These are phyloP conservation scores for Caenorhabditis sp. DNA, from an alignment of 2,888 invertebrate species.

Conservation along the genomic window DNA sequence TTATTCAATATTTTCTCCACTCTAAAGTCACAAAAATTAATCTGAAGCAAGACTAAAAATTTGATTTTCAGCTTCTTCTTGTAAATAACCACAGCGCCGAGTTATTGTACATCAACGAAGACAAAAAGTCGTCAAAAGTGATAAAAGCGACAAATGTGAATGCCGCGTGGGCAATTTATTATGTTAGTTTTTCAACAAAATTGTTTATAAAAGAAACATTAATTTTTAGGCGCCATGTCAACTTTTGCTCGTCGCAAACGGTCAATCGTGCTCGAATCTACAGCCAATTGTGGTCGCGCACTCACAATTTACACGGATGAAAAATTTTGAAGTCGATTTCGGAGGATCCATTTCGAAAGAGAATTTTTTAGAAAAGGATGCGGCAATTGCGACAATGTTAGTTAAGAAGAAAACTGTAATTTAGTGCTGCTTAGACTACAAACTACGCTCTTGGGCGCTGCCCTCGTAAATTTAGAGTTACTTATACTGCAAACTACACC, in stretches of 20 bases:
- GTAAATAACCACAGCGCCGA: conserved; percentile 71
- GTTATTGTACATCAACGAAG: conserved; percentile 65
- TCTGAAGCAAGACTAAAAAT: not conserved
- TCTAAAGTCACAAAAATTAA: not conserved
- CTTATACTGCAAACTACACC: no score
- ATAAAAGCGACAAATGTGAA: conserved; percentile 64
- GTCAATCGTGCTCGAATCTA: conserved; percentile 62
- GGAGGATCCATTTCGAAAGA: conserved; percentile 65
- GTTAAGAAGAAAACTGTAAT: conserved; percentile 2
- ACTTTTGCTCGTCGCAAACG: conserved; percentile 69
- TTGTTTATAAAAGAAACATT: not conserved
- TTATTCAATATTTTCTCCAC: not conserved
- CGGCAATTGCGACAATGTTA: conserved; percentile 72
- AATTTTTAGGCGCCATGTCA: conserved; percentile 65
- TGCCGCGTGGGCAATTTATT: conserved; percentile 71
- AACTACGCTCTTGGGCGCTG: no score
- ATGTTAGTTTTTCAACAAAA: conserved; percentile 58
- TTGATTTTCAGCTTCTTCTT: conserved; percentile 61
- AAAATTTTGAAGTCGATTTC: conserved; percentile 75
- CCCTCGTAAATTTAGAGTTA: no score
- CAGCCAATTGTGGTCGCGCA: conserved; percentile 69
- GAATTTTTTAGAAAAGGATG: conserved; percentile 71
- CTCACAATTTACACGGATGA: conserved; percentile 62
- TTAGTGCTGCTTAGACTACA: not conserved
- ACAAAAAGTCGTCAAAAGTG: conserved; percentile 67